Conservation (phyloP, 2,113 vertebrate genomes). For the Oryzias curvinotus region DNA sequence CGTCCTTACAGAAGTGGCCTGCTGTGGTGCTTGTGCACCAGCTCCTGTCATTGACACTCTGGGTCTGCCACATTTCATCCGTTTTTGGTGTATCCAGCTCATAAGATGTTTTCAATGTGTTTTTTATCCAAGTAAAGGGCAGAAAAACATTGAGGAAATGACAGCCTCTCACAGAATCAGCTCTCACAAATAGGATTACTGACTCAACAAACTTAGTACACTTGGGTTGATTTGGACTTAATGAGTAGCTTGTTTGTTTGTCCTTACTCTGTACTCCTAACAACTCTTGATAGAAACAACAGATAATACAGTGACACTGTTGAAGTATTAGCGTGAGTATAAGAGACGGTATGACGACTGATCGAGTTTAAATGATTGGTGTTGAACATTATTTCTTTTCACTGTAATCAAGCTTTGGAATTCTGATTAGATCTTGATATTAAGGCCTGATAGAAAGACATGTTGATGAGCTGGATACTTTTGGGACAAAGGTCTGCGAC, state of each 20-base stretch:
- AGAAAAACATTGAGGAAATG: neutral
- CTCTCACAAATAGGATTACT: conserved; percentile 5
- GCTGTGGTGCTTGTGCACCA: conserved; percentile 14
- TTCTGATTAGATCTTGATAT: conserved; percentile 43
- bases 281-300: conserved; percentile 13
- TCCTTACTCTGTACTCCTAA: conserved; percentile 10
- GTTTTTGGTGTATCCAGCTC: neutral
- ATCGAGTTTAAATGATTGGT: conserved; percentile 19
- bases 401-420: conserved; percentile 14
- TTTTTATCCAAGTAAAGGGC: neutral
- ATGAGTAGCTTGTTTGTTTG: conserved; percentile 5
- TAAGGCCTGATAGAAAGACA: neutral
- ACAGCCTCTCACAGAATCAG: neutral
- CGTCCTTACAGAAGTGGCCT: conserved; percentile 21
- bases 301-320: conserved; percentile 26
- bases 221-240: conserved; percentile 8
- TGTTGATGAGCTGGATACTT: conserved; percentile 1
- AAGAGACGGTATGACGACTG: conserved; percentile 11
- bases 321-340: conserved; percentile 12
- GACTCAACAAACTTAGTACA: neutral
- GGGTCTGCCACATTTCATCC: neutral
- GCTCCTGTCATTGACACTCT: neutral
- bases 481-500: conserved; percentile 4
- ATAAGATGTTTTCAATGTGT: neutral
- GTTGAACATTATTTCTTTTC: conserved; percentile 26